phyloP scores from a whole-genome alignment of 2,797 vertebrate genomes.

The Sebastes baramenuke region DNA sequence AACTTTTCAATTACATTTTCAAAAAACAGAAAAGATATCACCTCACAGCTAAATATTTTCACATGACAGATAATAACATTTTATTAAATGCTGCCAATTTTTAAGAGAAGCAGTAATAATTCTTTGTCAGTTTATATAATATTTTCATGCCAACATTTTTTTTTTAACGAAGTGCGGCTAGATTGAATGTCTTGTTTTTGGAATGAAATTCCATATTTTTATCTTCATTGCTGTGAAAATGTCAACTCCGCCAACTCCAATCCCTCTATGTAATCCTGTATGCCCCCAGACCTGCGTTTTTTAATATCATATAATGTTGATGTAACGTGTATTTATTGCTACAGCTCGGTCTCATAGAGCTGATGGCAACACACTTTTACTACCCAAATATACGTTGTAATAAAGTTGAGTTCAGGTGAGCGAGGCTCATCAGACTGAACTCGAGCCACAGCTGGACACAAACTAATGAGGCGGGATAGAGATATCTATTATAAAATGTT shows the following conservation, averaged over 20 bases:
- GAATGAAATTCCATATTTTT: background rate
- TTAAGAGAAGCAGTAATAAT: background rate
- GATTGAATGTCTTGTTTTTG: slow-evolving; percentile 16
- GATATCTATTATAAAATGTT: slow-evolving; percentile 4
- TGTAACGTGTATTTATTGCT: slow-evolving; percentile 16
- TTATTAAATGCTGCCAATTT: background rate
- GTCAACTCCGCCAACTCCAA: slow-evolving; percentile 14
- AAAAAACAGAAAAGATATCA: background rate
- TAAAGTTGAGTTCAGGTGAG: slow-evolving; percentile 1
- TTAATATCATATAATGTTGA: slow-evolving; percentile 19
- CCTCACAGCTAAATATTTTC: background rate
- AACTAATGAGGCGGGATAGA: slow-evolving; percentile 22
- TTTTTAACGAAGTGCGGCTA: background rate
- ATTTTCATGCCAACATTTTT: background rate
- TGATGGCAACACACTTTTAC: slow-evolving; percentile 1
- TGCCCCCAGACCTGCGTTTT: background rate
- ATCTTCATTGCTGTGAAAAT: slow-evolving; percentile 7
- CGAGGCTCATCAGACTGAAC: background rate
- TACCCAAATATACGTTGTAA: slow-evolving; percentile 5
- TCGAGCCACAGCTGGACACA: slow-evolving; percentile 26
- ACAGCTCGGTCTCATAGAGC: background rate
- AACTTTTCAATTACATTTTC: background rate
- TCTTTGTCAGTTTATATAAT: background rate
- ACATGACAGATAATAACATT: background rate
- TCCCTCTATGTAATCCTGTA: slow-evolving; percentile 12